Evolutionary conservation across 2,113 vertebrate genomes (phyloP), one percentile per base, ranked within the genome.

Genomic region (Mesembrinibis cayennensis): DNA sequence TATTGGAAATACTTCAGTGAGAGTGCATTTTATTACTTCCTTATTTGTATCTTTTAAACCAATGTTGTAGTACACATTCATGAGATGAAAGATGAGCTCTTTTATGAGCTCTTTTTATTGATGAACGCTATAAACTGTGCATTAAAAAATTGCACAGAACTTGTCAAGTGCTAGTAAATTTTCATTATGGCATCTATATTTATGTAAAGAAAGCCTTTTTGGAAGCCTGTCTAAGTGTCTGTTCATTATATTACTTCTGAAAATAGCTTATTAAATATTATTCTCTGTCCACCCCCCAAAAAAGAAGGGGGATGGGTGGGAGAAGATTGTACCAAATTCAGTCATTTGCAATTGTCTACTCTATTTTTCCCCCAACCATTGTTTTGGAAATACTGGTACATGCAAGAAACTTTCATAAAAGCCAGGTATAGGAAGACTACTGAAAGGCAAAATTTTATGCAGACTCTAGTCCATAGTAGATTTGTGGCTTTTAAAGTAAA

Each of bases 231-330:
- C 29, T 38, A 38, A 11, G 30, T 47, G 6, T 49, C 22, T 89
- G 8, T 82, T 56, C 20, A 25, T 90, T 65, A 25, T 27, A 56
- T 25, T 87, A 34, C 13, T 82, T 92, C 7, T 55, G 26, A 62
- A 76, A 92, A 38, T 25, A 50, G 73, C 27, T 85, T 56, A 12
- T 22, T 27, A 34, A 76, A 63, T 72, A 45, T 55, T 90, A 34
- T 81, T 87, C 23, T 3, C 5, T 80, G 27, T 40, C 22, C 13
- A 84, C 2, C 1, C 15, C 14, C 10, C 1, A 47, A 69, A 70
- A 72, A 26, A 45, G 16, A 34, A 49, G 3, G 6, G 6, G 17
- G 1, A 6, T 26, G 14, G 4, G 6, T 2, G 3, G 34, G 19
- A 81, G 26, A 73, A 72, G 30, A 50, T 15, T 50, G 44, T 47